Conservation (phyloP, 2,888 invertebrate genomes). For the Pandemis cinnamomeana region DNA sequence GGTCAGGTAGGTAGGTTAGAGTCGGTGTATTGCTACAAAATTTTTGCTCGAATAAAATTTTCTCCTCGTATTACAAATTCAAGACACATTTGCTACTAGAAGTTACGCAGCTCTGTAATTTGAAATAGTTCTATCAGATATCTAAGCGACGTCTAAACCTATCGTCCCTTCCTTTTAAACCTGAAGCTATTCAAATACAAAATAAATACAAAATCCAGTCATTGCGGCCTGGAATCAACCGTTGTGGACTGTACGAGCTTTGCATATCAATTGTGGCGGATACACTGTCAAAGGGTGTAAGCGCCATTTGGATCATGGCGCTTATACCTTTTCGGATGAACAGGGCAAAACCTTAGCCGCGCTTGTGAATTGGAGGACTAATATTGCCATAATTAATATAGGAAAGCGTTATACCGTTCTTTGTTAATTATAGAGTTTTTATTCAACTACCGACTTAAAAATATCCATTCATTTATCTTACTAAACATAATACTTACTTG, state of each 20-base stretch:
- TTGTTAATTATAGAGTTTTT: background rate
- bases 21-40: no score
- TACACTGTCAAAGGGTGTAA: constrained; percentile 5
- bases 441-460: background rate
- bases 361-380: constrained; percentile 32
- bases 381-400: constrained; percentile 28
- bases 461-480: no score
- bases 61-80: no score
- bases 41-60: no score
- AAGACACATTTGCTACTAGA: no score
- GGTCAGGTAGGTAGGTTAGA: no score
- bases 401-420: constrained; percentile 1
- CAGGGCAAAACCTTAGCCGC: background rate
- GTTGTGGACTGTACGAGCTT: constrained; percentile 35
- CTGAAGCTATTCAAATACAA: constrained; percentile 32
- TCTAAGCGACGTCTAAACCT: background rate
- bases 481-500: no score
- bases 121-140: no score
- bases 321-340: background rate
- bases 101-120: background rate
- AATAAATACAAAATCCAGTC: constrained; percentile 38
- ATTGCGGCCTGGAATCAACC: constrained; percentile 35
- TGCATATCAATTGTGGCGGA: constrained; percentile 30
- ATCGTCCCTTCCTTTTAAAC: constrained; percentile 10
- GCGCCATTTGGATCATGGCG: background rate